Base-by-base conservation (phyloP, 2,888 invertebrate species). In the Pachydiplax longipennis region DNA sequence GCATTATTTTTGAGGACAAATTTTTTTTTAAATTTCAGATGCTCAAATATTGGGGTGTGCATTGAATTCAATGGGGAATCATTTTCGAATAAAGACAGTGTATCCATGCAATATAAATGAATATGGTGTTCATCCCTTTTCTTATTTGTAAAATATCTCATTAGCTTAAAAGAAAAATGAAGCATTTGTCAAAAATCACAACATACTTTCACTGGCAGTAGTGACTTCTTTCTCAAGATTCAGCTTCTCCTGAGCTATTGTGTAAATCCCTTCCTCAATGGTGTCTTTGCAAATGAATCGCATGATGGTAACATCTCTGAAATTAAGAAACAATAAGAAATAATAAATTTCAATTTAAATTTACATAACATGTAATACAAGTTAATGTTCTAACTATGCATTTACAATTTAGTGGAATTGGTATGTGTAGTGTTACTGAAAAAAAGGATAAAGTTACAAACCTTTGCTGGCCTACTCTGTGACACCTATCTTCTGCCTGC, bases 261-360 rank as follows among this genome's bases (percentile, higher is more conserved):
- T 96, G 93, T 97, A 96, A 95, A 99, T 99, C 65, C 97, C 98
- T 94, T 99, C 99, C 94, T 99, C 99, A 92, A 99, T 98, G 18
- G 98, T 98, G 90, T 96, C 97, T 92, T 97, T 96, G 91, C 97
- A 96, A 91, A 99, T 95, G 90, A 99, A 95, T 92, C 98, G 96
- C 93, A 98, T 97, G 91, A 99, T 97, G 73, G 95, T 96, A 12
- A 99, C 99, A 0, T 97, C 97, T 92, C 97, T 97, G 93, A 81
- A 73, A 73, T 31, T 0, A 25, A 25, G 44, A 44, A 10, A 10
- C 44, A 44, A 44, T 44, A 44, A 44, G 10, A 44, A n/a, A 0
- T 44, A 44, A 44, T 8, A 65, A 4, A n/a, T 65, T n/a, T 65
- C n/a, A 12, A 13, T 10, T 73, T n/a, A n/a, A n/a, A n/a, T n/a